phyloP scores from a whole-genome alignment of 2,113 vertebrate species.

The Plecturocebus donacophilus region DNA sequence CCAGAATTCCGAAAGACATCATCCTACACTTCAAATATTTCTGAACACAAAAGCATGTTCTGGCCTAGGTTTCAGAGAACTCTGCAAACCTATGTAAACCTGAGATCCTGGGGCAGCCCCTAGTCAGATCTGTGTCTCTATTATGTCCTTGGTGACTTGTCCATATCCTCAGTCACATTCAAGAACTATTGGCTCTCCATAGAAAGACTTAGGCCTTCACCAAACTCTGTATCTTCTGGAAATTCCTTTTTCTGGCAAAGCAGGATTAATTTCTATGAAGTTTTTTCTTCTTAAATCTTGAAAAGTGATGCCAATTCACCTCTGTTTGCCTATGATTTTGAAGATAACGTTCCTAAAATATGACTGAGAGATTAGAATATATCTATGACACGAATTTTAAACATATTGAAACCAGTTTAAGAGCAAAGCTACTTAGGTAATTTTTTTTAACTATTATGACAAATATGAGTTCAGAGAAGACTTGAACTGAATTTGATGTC shows the following conservation, averaged over 20 bases:
- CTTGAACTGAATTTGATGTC: background rate
- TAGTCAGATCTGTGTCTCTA: background rate
- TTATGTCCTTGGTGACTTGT: background rate
- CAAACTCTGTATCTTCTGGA: background rate
- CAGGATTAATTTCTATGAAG: background rate
- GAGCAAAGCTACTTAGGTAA: background rate
- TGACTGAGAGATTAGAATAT: background rate
- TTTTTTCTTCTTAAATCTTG: background rate
- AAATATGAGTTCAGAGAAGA: background rate
- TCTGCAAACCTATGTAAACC: background rate
- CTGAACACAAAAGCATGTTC: background rate
- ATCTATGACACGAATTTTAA: background rate
- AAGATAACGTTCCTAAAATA: background rate
- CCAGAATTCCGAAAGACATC: background rate
- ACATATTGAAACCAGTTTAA: background rate
- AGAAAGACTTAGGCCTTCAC: background rate
- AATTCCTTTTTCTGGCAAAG: slow-evolving; percentile 24
- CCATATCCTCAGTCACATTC: background rate
- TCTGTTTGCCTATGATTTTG: background rate
- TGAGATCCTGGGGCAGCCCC: background rate
- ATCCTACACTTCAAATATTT: background rate
- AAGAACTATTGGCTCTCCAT: background rate
- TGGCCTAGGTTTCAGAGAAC: background rate
- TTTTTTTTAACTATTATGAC: background rate
- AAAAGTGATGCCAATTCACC: background rate